Conservation (phyloP, 2,797 vertebrate species). For the Artibeus jamaicensis region DNA sequence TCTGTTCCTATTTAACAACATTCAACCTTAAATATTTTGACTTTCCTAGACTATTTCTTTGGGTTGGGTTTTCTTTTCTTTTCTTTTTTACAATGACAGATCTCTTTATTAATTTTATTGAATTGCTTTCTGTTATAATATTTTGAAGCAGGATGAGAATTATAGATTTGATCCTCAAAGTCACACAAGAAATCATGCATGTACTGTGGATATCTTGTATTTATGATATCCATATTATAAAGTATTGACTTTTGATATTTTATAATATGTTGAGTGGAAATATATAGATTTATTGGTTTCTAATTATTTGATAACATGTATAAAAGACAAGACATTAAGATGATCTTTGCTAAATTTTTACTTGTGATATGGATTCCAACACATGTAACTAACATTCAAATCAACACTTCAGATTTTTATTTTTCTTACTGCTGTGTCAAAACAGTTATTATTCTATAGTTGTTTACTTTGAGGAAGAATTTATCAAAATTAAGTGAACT, state of each 20-base stretch:
- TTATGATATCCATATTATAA: not conserved
- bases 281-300: not conserved
- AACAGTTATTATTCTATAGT: not conserved
- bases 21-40: slow-evolving; percentile 86
- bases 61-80: slow-evolving; percentile 82
- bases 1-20: slow-evolving; percentile 62
- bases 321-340: not conserved
- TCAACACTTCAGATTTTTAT: not conserved
- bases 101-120: slow-evolving; percentile 90
- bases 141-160: slow-evolving; percentile 81
- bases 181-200: not conserved
- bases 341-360: not conserved
- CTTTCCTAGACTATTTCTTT: slow-evolving; percentile 78
- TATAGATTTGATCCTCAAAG: slow-evolving; percentile 57
- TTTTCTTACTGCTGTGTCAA: not conserved
- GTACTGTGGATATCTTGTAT: not conserved
- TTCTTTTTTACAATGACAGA: slow-evolving; percentile 92
- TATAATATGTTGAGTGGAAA: not conserved
- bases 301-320: slow-evolving; percentile 15
- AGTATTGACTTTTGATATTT: slow-evolving; percentile 28
- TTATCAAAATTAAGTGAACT: not conserved
- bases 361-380: not conserved
- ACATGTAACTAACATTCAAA: not conserved
- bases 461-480: not conserved
- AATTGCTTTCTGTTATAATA: slow-evolving; percentile 92